Evolutionary conservation across 2,888 invertebrate species (phyloP).

Genomic region (Heliconius ethilla): DNA sequence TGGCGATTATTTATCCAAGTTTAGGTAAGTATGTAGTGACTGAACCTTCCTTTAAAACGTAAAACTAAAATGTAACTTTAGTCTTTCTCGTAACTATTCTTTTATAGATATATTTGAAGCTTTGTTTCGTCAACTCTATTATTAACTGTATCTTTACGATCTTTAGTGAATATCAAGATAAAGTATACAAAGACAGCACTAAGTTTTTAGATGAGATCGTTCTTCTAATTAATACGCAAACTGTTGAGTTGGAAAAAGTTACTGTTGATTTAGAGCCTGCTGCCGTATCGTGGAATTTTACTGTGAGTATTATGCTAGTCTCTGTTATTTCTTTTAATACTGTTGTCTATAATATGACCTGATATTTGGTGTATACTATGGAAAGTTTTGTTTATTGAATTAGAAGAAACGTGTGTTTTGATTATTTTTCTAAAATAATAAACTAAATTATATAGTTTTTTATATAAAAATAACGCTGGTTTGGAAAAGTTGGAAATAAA

Average conservation of each 20-base stretch:
- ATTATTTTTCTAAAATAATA: no score
- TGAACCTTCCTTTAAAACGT: neutral
- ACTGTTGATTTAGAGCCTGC: slow-evolving; percentile 48
- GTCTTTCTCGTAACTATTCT: neutral
- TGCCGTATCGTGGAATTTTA: slow-evolving; percentile 48
- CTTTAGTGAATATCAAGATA: slow-evolving; percentile 52
- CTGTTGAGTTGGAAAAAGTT: slow-evolving; percentile 49
- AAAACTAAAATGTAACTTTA: neutral
- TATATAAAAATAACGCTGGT: no score
- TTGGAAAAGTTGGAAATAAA: no score
- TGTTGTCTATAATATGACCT: neutral
- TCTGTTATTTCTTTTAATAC: neutral
- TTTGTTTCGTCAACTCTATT: neutral
- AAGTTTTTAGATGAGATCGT: slow-evolving; percentile 48
- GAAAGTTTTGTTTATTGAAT: no score
- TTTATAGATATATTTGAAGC: neutral
- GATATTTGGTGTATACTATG: no score
- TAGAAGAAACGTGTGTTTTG: no score
- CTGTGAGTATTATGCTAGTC: slow-evolving; percentile 20
- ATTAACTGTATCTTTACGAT: neutral
- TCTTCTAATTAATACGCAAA: slow-evolving; percentile 50
- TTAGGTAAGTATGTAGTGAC: slow-evolving; percentile 52
- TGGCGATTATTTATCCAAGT: slow-evolving; percentile 45
- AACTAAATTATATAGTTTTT: no score
- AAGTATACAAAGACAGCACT: slow-evolving; percentile 50